phyloP scores from a whole-genome alignment of 2,113 vertebrate species.

The Poeciliopsis prolifica region DNA sequence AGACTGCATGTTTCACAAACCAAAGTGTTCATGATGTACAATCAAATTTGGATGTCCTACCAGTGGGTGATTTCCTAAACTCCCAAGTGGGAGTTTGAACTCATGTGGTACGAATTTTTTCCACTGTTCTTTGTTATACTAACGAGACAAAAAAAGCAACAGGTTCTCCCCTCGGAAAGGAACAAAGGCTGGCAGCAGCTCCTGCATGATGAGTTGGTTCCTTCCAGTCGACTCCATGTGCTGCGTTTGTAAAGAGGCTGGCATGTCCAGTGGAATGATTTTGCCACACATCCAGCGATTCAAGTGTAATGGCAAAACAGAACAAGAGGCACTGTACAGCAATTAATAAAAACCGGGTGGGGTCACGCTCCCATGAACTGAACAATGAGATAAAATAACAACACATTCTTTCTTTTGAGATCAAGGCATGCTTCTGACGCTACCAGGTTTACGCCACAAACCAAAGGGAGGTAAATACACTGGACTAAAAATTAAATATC shows the following conservation, averaged over 20 bases:
- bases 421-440: neutral
- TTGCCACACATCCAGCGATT: slow-evolving; percentile 1
- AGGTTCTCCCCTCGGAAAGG: neutral
- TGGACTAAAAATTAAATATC: neutral
- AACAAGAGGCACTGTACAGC: slow-evolving; percentile 18
- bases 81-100: neutral
- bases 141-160: neutral
- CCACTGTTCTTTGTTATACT: neutral
- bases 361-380: neutral
- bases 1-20: too few species aligned
- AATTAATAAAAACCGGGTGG: slow-evolving; percentile 4
- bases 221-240: neutral
- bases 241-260: neutral
- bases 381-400: slow-evolving; percentile 10
- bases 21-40: too few species aligned
- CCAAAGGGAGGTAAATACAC: neutral
- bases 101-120: neutral
- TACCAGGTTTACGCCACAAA: neutral
- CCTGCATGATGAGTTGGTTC: neutral
- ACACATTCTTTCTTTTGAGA: neutral
- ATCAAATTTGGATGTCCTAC: too few species aligned
- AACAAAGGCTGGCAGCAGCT: neutral
- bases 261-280: slow-evolving; percentile 23
- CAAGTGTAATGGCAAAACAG: neutral
- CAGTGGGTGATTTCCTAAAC: too few species aligned